Evolutionary conservation across 2,113 vertebrate genomes (phyloP).

Genomic region (Crotalus helleri): DNA sequence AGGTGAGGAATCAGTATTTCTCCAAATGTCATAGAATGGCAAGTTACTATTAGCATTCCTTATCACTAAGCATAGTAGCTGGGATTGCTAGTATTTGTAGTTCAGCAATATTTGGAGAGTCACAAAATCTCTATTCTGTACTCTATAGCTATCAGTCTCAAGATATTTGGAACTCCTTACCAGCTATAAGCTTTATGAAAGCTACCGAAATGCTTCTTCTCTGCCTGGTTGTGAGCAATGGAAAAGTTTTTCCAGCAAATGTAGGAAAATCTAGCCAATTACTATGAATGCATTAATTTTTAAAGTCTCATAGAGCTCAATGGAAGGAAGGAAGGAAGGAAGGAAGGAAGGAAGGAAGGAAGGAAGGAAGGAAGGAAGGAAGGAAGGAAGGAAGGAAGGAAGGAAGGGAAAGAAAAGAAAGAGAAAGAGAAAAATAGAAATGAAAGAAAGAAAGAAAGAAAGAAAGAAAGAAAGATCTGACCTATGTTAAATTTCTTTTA

Average conservation of each 20-base stretch:
- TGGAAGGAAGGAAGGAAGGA: neutral
- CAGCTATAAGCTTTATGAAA: neutral
- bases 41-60: neutral
- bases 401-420: no score
- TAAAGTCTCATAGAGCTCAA: neutral
- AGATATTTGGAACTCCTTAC: neutral
- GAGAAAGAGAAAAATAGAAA: rapidly evolving
- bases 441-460: neutral
- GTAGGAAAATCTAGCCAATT: neutral
- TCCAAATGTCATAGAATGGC: neutral
- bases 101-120: neutral
- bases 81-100: neutral
- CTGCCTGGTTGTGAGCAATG: neutral
- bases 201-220: neutral
- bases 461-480: neutral
- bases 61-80: neutral
- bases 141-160: neutral
- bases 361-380: neutral
- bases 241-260: neutral
- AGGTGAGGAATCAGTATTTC: neutral
- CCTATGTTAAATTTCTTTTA: neutral
- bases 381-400: neutral
- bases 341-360: no score
- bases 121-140: neutral
- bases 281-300: neutral